Evolutionary conservation across 2,888 invertebrate species (phyloP).

Genomic region (Dione vanillae): DNA sequence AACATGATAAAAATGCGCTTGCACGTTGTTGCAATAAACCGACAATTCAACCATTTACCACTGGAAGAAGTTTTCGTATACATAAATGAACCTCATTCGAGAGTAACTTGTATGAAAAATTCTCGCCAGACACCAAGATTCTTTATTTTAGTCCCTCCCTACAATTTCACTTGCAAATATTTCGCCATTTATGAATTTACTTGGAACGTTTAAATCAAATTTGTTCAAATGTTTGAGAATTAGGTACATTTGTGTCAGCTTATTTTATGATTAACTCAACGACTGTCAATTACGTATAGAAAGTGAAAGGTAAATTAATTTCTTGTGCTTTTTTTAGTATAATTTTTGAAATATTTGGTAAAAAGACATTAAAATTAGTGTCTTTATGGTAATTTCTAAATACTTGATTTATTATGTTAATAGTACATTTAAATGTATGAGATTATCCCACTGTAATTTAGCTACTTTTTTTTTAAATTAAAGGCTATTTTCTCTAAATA

Average conservation of each 20-base stretch:
- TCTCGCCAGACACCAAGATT: constrained; percentile 61
- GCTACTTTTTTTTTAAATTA: too few species aligned
- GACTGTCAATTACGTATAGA: constrained; percentile 15
- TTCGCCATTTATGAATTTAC: constrained; percentile 76
- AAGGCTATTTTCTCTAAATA: too few species aligned
- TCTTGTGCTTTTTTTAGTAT: neutral
- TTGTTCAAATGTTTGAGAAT: constrained; percentile 68
- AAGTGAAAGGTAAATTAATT: neutral
- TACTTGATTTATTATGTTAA: too few species aligned
- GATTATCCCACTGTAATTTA: too few species aligned
- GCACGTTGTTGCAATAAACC: constrained; percentile 32
- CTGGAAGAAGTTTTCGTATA: constrained; percentile 66
- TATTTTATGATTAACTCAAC: constrained; percentile 25
- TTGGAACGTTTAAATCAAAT: constrained; percentile 56
- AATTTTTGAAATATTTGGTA: neutral
- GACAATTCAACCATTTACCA: constrained; percentile 36
- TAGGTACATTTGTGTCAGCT: constrained; percentile 29
- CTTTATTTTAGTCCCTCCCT: constrained; percentile 71
- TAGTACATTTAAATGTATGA: too few species aligned
- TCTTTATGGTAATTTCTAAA: neutral
- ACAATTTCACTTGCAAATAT: constrained; percentile 80
- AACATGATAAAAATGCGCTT: neutral
- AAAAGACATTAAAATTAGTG: neutral
- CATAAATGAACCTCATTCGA: constrained; percentile 76
- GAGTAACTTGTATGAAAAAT: constrained; percentile 72